Evolutionary conservation across 2,797 vertebrate species (phyloP), one percentile per base, ranked within the genome.

Genomic region (Lepus townsendii): DNA sequence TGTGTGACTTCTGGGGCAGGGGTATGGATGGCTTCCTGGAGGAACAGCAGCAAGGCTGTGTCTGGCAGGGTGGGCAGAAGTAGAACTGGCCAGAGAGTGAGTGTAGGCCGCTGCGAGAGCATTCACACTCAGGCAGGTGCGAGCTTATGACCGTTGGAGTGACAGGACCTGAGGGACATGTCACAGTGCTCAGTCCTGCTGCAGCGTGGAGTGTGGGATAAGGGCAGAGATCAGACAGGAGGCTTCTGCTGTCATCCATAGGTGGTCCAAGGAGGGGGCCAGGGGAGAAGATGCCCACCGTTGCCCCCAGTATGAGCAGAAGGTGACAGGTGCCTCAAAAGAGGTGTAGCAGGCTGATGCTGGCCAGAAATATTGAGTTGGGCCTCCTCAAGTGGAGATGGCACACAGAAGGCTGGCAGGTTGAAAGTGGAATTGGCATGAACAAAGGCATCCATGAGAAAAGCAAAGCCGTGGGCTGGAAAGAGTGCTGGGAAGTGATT

Each of bases 321-420:
- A 35, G 54, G 32, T 52, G 54, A 13, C 19, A 32, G 30, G 73
- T 27, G 27, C 65, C 60, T 50, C 7, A 54, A 22, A 68, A 62
- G 42, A 87, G 8, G 22, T 20, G 3, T 8, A 47, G 38, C 38
- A 38, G 77, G 54, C 22, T 1, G 20, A 27, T 30, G 22, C 12
- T 11, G 6, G 8, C 20, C 30, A 42, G 57, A 24, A 30, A 5
- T 2, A 69, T 76, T 16, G 26, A 75, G 6, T 27, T 0, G 0
- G 65, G 8, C 3, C 13, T 20, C 7, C 1, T 0, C 19, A 50
- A 38, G 60, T 13, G 27, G 42, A 38, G 20, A 32, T 3, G 20
- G 27, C 6, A 7, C 54, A 47, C 27, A 14, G 57, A 90, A 47
- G 17, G 22, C 35, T 1, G 12, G 65, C 30, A 20, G 22, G 38